Percentiles rank a stretch among this genome's conserved stretches.
Evolutionary conservation across 2,113 vertebrate species (phyloP).

Genomic region (Mugil cephalus): DNA sequence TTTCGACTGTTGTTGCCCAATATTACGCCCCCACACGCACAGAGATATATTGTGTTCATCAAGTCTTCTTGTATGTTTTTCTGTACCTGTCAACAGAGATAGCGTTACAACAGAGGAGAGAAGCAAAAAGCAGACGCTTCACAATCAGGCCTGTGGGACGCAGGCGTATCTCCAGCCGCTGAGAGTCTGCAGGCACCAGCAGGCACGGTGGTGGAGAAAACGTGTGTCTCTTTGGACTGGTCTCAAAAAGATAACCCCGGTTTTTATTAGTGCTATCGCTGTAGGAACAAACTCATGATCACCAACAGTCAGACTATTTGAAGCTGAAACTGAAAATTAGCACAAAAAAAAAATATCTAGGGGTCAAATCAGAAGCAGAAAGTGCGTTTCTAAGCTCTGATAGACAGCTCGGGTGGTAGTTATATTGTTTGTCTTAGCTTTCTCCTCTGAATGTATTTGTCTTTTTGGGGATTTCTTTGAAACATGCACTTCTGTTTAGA

Average conservation of each 20-base stretch:
- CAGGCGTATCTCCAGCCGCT: neutral
- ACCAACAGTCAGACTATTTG: neutral
- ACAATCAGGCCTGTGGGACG: slow-evolving; percentile 1
- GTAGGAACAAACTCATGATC: too few relatives aligned
- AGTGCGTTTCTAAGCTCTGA: neutral
- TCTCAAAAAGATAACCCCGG: neutral
- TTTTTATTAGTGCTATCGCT: neutral
- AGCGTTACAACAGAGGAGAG: slow-evolving; percentile 30
- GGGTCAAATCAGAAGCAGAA: neutral
- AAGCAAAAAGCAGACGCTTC: slow-evolving; percentile 37
- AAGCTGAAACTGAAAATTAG: too few relatives aligned
- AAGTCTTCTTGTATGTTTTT: slow-evolving; percentile 31
- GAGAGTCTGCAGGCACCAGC: slow-evolving; percentile 9
- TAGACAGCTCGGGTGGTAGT: neutral
- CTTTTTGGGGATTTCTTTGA: too few relatives aligned
- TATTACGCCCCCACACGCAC: slow-evolving; percentile 10
- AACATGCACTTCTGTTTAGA: too few relatives aligned
- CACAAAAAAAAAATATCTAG: too few relatives aligned
- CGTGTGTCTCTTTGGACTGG: neutral
- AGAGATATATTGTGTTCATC: slow-evolving; percentile 40
- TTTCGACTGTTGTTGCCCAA: slow-evolving; percentile 52
- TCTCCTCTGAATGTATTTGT: too few relatives aligned
- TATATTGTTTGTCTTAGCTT: neutral
- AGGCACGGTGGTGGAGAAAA: neutral
- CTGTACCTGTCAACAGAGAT: slow-evolving; percentile 43